Evolutionary conservation across 1,140 invertebrate genomes (phyloP).

Genomic region (Platyscapa corneri): DNA sequence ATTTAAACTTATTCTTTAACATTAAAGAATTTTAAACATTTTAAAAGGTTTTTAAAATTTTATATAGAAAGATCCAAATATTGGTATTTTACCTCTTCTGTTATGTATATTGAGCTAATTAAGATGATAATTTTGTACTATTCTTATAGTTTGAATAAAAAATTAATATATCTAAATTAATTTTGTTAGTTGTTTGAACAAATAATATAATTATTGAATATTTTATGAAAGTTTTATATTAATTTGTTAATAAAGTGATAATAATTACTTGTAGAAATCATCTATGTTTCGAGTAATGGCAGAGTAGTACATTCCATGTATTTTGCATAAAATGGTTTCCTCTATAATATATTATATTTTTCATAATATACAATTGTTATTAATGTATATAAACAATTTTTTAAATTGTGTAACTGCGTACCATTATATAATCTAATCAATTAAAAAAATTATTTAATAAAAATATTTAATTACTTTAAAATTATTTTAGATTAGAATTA

Average conservation of each 20-base stretch:
- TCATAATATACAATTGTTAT: too few species aligned
- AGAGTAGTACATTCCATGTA: constrained; percentile 21
- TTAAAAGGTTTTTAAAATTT: too few species aligned
- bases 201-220: neutral
- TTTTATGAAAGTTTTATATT: constrained; percentile 47
- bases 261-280: constrained; percentile 19
- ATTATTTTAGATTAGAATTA: too few species aligned
- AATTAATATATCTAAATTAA: constrained; percentile 4
- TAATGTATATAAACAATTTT: too few species aligned
- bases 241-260: constrained; percentile 15
- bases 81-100: too few species aligned
- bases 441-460: too few species aligned
- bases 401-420: too few species aligned
- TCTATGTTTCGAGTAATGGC: neutral
- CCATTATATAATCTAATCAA: too few species aligned
- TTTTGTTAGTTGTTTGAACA: neutral
- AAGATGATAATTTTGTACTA: constrained; percentile 32
- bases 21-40: too few species aligned
- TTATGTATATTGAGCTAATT: neutral
- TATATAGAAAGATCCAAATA: too few species aligned
- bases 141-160: constrained; percentile 37
- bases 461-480: too few species aligned
- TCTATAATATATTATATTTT: constrained; percentile 40
- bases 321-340: constrained; percentile 36
- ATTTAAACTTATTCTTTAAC: too few species aligned